Evolutionary conservation across 2,888 invertebrate genomes (phyloP), one percentile per base, ranked within the genome.

Genomic region (Agrenia bidenticulata): DNA sequence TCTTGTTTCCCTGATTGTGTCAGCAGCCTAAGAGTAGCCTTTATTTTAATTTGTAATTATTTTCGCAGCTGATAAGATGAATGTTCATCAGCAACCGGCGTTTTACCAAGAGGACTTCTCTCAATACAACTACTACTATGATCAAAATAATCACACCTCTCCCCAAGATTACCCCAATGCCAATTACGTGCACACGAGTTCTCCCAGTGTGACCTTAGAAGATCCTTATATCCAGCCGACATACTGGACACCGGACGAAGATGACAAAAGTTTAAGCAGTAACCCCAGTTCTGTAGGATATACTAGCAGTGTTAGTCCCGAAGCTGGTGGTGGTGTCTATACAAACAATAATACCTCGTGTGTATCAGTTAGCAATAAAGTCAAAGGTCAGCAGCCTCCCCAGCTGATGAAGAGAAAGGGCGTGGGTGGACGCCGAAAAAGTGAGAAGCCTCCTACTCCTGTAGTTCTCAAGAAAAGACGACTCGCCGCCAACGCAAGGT

Each of bases 401-500:
- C 21, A 13, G 15, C 23, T 21, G 9, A 17, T 21, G 15, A 60
- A 65, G 51, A 73, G 67, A 67, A 75, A 75, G 61, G 75, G 75
- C 9, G 73, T 72, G 1, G 75, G 75, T n/a, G 75, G 75, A 5
- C 55, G 75, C 45, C 63, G 75, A 41, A 75, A 75, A 68, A 75
- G 68, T 65, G 75, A 75, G 49, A 75, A 75, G 57, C 75, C 75
- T 21, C 75, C 75, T 1, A 50, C 72, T 39, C 73, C 70, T 9
- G 61, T 58, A 15, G 68, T 75, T 24, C 49, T 75, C 17, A 75
- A 75, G 39, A 73, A 72, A 56, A 24, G 75, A 56, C 55, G 75
- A 7, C 26, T 75, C 0, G 75, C 75, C 9, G 75, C 75, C 15
- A 75, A 75, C 65, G 75, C 75, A 42, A 70, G 75, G 75, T 75